Percentiles rank a stretch among this genome's conserved stretches.
Conservation (phyloP, 2,888 invertebrate species). For the Prosapia bicincta region DNA sequence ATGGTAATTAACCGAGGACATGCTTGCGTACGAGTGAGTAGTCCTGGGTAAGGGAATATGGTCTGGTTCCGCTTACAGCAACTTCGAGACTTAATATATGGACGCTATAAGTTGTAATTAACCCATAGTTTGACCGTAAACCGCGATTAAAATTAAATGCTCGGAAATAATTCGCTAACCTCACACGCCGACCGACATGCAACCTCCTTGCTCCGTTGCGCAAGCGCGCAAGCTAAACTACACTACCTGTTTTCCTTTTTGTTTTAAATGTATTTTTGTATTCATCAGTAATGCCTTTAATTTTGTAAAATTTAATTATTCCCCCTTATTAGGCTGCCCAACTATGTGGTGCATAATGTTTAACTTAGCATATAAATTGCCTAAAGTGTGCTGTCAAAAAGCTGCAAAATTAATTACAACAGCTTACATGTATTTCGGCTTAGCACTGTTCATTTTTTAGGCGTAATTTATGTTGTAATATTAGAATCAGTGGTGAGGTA, state of each 20-base stretch:
- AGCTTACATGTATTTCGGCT: not conserved
- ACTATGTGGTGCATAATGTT: not conserved
- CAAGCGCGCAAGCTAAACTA: not conserved
- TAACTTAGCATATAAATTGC: not conserved
- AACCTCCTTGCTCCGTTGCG: not conserved
- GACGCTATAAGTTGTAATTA: constrained; percentile 4
- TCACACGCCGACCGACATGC: not conserved
- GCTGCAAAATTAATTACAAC: not conserved
- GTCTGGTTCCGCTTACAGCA: constrained; percentile 1
- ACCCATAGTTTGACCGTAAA: constrained; percentile 17
- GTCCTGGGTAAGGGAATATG: not conserved
- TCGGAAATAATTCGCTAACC: not conserved
- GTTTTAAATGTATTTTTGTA: not conserved
- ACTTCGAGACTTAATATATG: not conserved
- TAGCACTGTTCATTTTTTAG: not conserved
- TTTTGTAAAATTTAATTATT: not conserved
- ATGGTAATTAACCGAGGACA: not conserved
- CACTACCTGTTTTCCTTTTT: not conserved
- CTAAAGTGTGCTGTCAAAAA: not conserved
- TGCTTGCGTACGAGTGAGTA: not conserved
- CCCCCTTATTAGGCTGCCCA: not conserved
- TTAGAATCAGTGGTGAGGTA: too few species aligned
- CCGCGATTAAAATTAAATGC: constrained; percentile 12
- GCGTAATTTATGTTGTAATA: too few species aligned
- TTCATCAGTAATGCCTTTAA: not conserved